Evolutionary conservation across 2,113 vertebrate genomes (phyloP).

Genomic region (Anoura caudifer): DNA sequence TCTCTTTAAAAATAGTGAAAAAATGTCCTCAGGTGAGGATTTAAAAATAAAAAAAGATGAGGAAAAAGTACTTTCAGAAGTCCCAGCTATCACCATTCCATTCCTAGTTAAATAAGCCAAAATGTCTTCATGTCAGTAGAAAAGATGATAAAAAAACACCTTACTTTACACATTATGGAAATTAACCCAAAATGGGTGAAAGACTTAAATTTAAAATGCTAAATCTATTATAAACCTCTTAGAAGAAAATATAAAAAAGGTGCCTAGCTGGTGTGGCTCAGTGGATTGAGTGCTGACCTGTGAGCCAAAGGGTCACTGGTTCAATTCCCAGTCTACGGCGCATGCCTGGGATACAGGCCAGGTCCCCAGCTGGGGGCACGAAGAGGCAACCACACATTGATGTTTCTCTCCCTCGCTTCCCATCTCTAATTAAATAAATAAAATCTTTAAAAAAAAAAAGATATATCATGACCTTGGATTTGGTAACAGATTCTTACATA

Average conservation of each 20-base stretch:
- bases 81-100: background rate
- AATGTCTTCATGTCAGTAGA: background rate
- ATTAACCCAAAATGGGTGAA: background rate
- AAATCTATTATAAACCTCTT: background rate
- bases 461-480: background rate
- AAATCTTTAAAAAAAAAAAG: background rate
- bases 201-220: background rate
- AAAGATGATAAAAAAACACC: background rate
- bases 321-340: too few relatives aligned
- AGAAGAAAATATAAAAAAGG: background rate
- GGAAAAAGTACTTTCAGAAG: background rate
- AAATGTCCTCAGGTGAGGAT: too few relatives aligned
- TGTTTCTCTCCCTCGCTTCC: too few relatives aligned
- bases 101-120: background rate
- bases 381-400: too few relatives aligned
- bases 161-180: background rate
- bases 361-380: too few relatives aligned
- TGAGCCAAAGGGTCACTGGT: too few relatives aligned
- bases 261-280: too few relatives aligned
- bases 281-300: too few relatives aligned
- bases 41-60: background rate
- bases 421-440: too few relatives aligned
- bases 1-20: too few relatives aligned
- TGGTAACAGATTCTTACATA: background rate
- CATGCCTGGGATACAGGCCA: too few relatives aligned